Base-by-base conservation (phyloP, 2,113 vertebrate genomes). In the Brachypodius melanocephalos region DNA sequence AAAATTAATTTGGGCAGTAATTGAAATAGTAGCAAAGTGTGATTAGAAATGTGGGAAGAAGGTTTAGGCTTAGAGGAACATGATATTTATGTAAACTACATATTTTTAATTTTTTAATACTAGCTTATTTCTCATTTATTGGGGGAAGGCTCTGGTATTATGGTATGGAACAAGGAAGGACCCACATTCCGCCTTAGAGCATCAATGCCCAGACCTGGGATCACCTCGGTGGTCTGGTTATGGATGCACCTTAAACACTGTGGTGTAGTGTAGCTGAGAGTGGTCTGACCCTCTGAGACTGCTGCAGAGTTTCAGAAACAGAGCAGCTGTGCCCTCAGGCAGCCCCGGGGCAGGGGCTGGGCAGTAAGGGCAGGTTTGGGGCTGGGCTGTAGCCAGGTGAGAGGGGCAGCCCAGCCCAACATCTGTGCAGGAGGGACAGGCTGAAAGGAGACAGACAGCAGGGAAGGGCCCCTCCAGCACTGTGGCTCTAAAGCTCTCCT, bases 291-390 rank as follows among this genome's bases (percentile, higher is more conserved):
- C 79, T 1, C 48, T 14, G 62, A 12, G 48, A 29, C 25, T 34
- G 19, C 25, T 63, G 10, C 31, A 14, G 34, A 12, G 34, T 26
- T 38, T 17, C 58, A 59, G 58, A 38, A 38, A 38, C 59, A 14
- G 52, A 31, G 55, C 51, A 24, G 1, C 84, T 38, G 42, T 5
- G 4, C 6, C 1, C 14, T 9, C 1, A 0, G 6, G 0, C 1
- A 63, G 62, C 14, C 7, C 0, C 28, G 1, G 77, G 45, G 46
- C 63, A 36, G 57, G 3, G 48, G 36, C 0, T 5, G 31, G 67
- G 58, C 12, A 8, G 36, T 1, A 1, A 17, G 0, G 3, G 18
- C 32, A 29, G 42, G 0, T 4, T 16, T 2, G 40, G 51, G 20
- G 12, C 3, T 15, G 52, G n/a, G 73, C 69, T 45, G 57, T 3